Base-by-base conservation (phyloP, 2,888 invertebrate species). In the Laspeyria flexula region DNA sequence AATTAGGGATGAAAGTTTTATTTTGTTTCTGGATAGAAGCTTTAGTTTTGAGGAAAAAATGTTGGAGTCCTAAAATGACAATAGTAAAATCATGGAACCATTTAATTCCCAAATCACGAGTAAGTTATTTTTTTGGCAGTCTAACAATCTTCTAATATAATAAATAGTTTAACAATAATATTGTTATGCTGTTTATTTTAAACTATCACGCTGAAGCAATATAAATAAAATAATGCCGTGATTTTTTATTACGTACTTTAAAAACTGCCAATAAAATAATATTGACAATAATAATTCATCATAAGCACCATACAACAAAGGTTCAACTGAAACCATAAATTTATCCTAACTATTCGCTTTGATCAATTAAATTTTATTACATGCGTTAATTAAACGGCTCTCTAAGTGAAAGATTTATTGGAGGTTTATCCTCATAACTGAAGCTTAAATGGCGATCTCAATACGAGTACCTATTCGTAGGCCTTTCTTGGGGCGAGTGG, bases 281-380 rank as follows among this genome's bases (percentile, higher is more conserved):
- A 25, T 33, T 18, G 30, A 16, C 1, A 39, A 39, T n/a, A 46
- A 39, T 16, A 33, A 33, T 27, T 34, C 29, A 21, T 46, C 40
- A 46, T 40, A 34, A 25, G 37, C 39, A 33, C 25, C 37, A 53
- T 42, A 61, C 58, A 52, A 51, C 47, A 65, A 65, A 63, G 69
- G 63, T 65, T 74, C 67, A 62, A 75, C 74, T 70, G 64, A 58
- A 58, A 67, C 74, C 67, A 75, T 81, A 82, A 79, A 80, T 80
- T 73, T 65, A 74, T 60, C 68, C 76, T 73, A 85, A 85, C 84
- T 84, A 84, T 77, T 77, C 77, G 85, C 84, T 88, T 86, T 81
- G 85, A 90, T 90, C 88, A 88, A 90, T 90, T 89, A 88, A 82
- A 88, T 88, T 87, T 89, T 88, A 90, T 89, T 87, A 85, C 82